Base-by-base conservation (phyloP, 2,113 vertebrate species). In the Dasypus novemcinctus region DNA sequence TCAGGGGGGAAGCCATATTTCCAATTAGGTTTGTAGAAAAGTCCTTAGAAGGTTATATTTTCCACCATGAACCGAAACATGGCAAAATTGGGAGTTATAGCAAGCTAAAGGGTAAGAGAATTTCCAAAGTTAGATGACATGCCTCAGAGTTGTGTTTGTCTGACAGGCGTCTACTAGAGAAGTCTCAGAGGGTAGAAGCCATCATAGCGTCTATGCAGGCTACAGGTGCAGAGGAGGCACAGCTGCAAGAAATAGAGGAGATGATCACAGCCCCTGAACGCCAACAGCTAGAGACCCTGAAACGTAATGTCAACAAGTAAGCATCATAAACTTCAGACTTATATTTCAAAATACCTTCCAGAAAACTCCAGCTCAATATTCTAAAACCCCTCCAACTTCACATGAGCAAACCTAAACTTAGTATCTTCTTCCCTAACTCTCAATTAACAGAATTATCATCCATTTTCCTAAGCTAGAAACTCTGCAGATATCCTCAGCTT, bases 231-330 rank as follows among this genome's bases (percentile, higher is more conserved):
- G 99, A 99, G 97, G 97, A 98, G 0, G 97, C 98, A 0, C 99
- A 99, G 98, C 98, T 99, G 33, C 99, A 99, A 0, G 99, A 99
- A 97, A 99, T 99, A 0, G 99, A 99, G 98, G 99, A 99, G 97
- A 99, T 99, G 99, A 99, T 99, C 98, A 99, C 99, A 0, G 99
- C 98, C 17, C 98, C 99, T 0, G 99, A 99, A 85, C 98, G 98
- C 5, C 99, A 99, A 96, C 99, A 99, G 98, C 98, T 99, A 10
- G 99, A 99, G 78, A 98, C 92, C 10, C 98, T 99, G 13, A 99
- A 99, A 36, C 98, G 98, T 84, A 99, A 99, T 0, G 99, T 99
- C 84, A 99, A 99, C 98, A 99, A 99, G 99, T 99, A 97, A 96
- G 98, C 12, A 0, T 7, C 36, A 4, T 21, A 21, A 6, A n/a